Conservation (phyloP, 2,113 vertebrate species). For the Platichthys flesus region DNA sequence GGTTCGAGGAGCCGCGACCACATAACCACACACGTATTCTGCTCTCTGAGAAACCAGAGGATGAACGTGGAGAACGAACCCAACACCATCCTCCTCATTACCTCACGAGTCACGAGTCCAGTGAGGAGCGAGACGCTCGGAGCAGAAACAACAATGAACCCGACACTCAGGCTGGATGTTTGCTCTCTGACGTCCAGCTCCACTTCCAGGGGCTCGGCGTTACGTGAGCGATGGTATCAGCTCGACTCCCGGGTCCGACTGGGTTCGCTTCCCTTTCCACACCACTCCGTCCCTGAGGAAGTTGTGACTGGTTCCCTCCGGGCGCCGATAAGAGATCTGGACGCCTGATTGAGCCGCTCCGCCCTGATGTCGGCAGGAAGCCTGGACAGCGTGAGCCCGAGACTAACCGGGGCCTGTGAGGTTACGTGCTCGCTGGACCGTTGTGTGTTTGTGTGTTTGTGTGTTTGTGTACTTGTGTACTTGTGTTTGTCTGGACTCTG, state of each 20-base stretch:
- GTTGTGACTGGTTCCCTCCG: constrained; percentile 67
- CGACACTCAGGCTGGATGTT: background rate
- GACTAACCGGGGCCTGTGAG: background rate
- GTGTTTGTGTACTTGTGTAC: constrained; percentile 23
- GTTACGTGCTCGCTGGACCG: constrained; percentile 62
- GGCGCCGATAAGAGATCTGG: constrained; percentile 63
- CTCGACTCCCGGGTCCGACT: background rate
- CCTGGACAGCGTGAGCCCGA: constrained; percentile 20
- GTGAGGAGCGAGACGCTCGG: no score
- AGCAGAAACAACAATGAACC: background rate
- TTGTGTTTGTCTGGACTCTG: no score
- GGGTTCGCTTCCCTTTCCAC: constrained; percentile 68
- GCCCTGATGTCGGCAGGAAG: constrained; percentile 60
- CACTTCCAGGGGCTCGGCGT: background rate
- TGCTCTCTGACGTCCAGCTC: background rate
- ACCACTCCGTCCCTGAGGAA: constrained; percentile 71
- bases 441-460: constrained; percentile 27
- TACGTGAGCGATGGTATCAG: constrained; percentile 42
- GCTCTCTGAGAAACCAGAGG: no score
- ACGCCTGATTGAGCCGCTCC: constrained; percentile 63
- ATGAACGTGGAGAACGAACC: no score
- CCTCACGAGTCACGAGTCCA: background rate
- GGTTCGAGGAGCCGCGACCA: no score
- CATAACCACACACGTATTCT: no score
- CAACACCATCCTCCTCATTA: background rate